Base-by-base conservation (phyloP, 1,140 invertebrate species). In the Ephestia elutella region DNA sequence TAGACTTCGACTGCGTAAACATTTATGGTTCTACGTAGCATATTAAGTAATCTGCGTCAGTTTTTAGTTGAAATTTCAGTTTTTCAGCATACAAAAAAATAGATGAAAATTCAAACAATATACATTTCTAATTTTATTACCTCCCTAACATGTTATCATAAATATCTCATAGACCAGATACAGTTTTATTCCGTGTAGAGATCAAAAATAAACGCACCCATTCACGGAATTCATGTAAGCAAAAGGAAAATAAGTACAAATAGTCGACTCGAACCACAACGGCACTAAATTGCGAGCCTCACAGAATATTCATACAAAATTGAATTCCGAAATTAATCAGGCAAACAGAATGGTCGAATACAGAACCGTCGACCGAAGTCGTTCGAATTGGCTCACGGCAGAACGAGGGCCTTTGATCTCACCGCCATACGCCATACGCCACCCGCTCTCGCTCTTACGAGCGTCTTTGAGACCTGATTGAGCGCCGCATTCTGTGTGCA, bases 381-480 rank as follows among this genome's bases (percentile, higher is more conserved):
- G 50, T 25, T 53, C 21, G 19, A n/a, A 53, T 25, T 25, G 50
- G 9, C 50, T 25, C 50, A 53, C 50, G 50, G 50, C 50, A 21
- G 19, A 79, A 81, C 78, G 79, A 79, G 68, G 60, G 68, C 66
- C 75, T 83, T 83, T 83, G 80, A 83, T 77, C 76, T 72, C 56
- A 38, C 59, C 60, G 63, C 61, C 69, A 66, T 73, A 65, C 72
- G 68, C 65, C n/a, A n/a, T n/a, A 59, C 60, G 63, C 61, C 69
- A 66, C 73, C 66, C 72, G 68, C 65, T 68, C 71, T 67, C 73
- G 65, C 66, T 73, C 71, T 71, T 15, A 38, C 13, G 38, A 15
- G n/a, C 68, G 71, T 65, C 77, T 80, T 80, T 79, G 78, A 75
- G 65, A 75, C 68, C 72, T 83, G 78, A 83, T 83, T 83, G 80